Base-by-base conservation (phyloP, 2,113 vertebrate species). In the Poecilia latipinna region DNA sequence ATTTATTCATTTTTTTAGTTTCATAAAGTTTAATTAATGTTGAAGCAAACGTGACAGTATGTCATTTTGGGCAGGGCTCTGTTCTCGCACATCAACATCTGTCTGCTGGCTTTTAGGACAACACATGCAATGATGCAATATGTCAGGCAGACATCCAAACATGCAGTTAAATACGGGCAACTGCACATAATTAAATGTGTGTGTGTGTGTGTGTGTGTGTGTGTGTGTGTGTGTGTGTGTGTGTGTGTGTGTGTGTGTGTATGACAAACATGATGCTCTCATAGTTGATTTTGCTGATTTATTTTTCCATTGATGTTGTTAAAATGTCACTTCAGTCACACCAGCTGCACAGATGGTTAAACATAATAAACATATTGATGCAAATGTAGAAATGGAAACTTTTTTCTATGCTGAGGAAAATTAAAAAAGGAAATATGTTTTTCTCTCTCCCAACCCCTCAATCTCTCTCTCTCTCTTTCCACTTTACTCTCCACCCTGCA, bases 321-420 rank as follows among this genome's bases (percentile, higher is more conserved):
- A 33, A 88, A 90, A 90, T 75, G 78, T 78, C 71, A 65, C 78
- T 89, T 75, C 63, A 79, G 84, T 87, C 86, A 79, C 81, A 89
- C 87, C 87, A 82, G 82, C 89, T 85, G 88, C 72, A 71, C 91
- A 92, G 90, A 92, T 91, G 89, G 86, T 82, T 80, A 78, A 86
- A 86, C 86, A 92, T 77, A 82, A 80, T 80, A 78, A 86, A 86
- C 86, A 92, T 77, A 82, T 74, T 92, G 87, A 85, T 79, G 72
- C 82, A 82, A 57, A n/a, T 8, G 24, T 87, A 89, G 89, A 89
- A 29, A 31, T 68, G 79, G 79, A 73, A 86, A 51, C 77, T 80
- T 88, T 86, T 87, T 86, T 86, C 87, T 82, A 89, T 75, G 75
- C 80, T 51, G 61, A 60, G 61, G 73, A 82, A 88, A 89, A 85